Evolutionary conservation across 2,797 vertebrate genomes (phyloP).

Genomic region (Melanogrammus aeglefinus): DNA sequence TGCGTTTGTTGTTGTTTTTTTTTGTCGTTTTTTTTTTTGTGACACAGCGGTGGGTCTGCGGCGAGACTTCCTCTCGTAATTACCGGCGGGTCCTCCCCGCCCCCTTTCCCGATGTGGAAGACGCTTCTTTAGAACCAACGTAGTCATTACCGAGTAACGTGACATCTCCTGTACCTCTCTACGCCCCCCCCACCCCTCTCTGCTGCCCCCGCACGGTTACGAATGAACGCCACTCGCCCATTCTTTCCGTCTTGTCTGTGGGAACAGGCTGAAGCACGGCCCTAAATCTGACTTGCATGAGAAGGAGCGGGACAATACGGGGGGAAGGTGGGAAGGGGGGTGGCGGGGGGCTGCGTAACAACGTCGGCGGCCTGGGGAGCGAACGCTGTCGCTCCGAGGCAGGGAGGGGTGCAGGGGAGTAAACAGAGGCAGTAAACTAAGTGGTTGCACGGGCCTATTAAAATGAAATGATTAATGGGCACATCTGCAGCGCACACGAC

Average conservation of each 20-base stretch:
- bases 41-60: constrained; percentile 56
- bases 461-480: constrained; percentile 70
- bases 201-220: constrained; percentile 51
- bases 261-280: constrained; percentile 71
- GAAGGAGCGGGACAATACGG: constrained; percentile 64
- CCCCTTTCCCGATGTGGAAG: constrained; percentile 35
- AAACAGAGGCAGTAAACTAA: constrained; percentile 49
- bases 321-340: background rate
- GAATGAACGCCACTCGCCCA: constrained; percentile 61
- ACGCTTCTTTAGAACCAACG: constrained; percentile 68
- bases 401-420: constrained; percentile 40
- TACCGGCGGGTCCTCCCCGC: constrained; percentile 61
- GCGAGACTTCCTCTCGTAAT: constrained; percentile 73
- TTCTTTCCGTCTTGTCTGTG: constrained; percentile 38
- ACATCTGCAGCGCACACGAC: constrained; percentile 50
- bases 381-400: background rate
- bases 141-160: constrained; percentile 76
- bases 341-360: background rate
- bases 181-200: constrained; percentile 67
- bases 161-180: constrained; percentile 68
- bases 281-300: constrained; percentile 76
- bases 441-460: constrained; percentile 62
- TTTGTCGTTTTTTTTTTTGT: background rate
- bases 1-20: background rate
- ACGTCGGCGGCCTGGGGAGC: background rate